These are phyloP conservation scores for Ericerus pela DNA, from an alignment of 1,140 invertebrate species.

Conservation along the genomic window DNA sequence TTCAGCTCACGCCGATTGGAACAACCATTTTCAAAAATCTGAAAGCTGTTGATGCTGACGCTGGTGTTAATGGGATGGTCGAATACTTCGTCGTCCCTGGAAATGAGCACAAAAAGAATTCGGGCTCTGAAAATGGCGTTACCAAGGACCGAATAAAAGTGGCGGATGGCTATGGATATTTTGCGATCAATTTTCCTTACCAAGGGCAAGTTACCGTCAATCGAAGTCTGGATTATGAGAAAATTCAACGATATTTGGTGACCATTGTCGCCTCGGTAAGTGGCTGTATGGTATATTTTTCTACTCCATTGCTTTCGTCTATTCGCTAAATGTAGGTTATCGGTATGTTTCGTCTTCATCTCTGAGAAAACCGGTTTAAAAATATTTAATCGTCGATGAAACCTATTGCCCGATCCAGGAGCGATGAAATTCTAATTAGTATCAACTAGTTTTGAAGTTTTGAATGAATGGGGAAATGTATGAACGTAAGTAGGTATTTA, in stretches of 20 bases:
- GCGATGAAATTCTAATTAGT: too few relatives aligned
- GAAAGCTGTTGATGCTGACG: slow-evolving; percentile 66
- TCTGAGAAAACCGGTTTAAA: too few relatives aligned
- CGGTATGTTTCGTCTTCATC: too few relatives aligned
- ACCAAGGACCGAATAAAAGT: slow-evolving; percentile 39
- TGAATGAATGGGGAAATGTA: too few relatives aligned
- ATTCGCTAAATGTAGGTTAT: too few relatives aligned
- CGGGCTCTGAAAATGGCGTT: slow-evolving; percentile 40
- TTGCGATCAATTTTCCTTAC: slow-evolving; percentile 73
- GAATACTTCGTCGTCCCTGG: slow-evolving; percentile 57
- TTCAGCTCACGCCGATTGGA: slow-evolving; percentile 67
- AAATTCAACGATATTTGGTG: slow-evolving; percentile 72
- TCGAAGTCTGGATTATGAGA: slow-evolving; percentile 74
- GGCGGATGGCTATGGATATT: slow-evolving; percentile 66
- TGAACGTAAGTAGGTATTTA: too few relatives aligned
- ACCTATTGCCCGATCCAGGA: too few relatives aligned
- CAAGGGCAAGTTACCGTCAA: slow-evolving; percentile 81
- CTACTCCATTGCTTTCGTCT: too few relatives aligned
- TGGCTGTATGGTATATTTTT: too few relatives aligned
- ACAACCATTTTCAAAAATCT: slow-evolving; percentile 73
- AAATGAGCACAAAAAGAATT: slow-evolving; percentile 35
- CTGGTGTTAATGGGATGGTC: slow-evolving; percentile 69
- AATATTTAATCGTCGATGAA: too few relatives aligned
- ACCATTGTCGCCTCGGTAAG: slow-evolving; percentile 78
- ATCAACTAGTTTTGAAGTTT: too few relatives aligned